A percentile compares a stretch with the other conserved stretches of the same genome.
Evolutionary conservation across 2,797 vertebrate genomes (phyloP).

Genomic region (Schizopygopsis malacanthus): DNA sequence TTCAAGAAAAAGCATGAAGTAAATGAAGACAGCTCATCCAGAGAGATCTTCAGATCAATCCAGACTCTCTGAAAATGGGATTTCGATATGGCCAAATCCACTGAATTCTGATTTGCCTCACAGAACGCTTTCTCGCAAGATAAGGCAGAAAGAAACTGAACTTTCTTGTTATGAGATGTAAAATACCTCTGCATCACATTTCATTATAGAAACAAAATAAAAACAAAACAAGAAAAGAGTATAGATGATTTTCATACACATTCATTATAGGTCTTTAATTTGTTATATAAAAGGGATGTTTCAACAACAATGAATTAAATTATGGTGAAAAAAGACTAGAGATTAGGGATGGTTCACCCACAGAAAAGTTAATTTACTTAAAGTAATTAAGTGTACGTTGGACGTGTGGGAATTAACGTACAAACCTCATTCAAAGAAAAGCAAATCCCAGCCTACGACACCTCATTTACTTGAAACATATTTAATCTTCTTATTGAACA

Average conservation of each 20-base stretch:
- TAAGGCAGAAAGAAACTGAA: neutral
- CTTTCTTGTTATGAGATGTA: neutral
- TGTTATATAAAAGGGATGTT: neutral
- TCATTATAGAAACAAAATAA: neutral
- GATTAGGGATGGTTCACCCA: neutral
- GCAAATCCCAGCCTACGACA: conserved; percentile 62
- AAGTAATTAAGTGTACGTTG: conserved; percentile 3
- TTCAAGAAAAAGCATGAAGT: conserved; percentile 22
- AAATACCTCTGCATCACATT: neutral
- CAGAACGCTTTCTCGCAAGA: neutral
- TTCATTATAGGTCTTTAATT: neutral
- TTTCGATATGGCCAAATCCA: neutral
- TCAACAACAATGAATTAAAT: neutral
- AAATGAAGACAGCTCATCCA: conserved; percentile 5
- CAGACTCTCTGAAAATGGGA: neutral
- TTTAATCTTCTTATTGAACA: conserved; percentile 72
- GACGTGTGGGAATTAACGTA: conserved; percentile 13
- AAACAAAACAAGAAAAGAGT: neutral
- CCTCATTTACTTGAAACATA: conserved; percentile 72
- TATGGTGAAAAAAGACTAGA: neutral
- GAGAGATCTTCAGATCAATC: conserved; percentile 22
- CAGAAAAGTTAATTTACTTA: conserved; percentile 5
- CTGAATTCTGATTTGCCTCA: neutral
- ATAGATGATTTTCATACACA: neutral
- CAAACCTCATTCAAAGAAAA: conserved; percentile 54